Evolutionary conservation across 1,140 invertebrate species (phyloP).

Genomic region (Calephelis nemesis): DNA sequence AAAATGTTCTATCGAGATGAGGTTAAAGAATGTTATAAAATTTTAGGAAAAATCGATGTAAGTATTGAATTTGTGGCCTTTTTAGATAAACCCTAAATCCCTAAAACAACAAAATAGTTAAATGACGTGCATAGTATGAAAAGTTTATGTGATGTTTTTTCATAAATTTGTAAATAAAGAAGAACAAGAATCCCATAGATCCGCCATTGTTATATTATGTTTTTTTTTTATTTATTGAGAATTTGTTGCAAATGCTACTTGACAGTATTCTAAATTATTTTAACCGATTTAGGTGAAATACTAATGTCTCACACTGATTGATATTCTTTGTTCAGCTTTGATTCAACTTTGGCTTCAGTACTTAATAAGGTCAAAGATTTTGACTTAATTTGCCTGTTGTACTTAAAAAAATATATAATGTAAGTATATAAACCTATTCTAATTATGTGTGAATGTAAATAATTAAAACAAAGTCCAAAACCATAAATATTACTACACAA

Average conservation of each 20-base stretch:
- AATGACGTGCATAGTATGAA: neutral
- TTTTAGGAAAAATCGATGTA: slow-evolving; percentile 58
- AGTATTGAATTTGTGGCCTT: slow-evolving; percentile 25
- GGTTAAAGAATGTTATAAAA: slow-evolving; percentile 48
- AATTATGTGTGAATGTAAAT: too few relatives aligned
- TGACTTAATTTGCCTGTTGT: too few relatives aligned
- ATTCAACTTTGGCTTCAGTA: too few relatives aligned
- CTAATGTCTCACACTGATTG: too few relatives aligned
- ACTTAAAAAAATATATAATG: too few relatives aligned
- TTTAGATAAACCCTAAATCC: neutral
- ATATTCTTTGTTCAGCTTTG: too few relatives aligned
- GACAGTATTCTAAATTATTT: slow-evolving; percentile 2
- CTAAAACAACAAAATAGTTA: neutral
- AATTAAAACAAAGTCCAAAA: too few relatives aligned
- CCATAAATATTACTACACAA: too few relatives aligned
- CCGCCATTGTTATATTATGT: slow-evolving; percentile 37
- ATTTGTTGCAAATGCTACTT: neutral
- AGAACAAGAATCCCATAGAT: slow-evolving; percentile 50
- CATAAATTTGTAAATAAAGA: neutral
- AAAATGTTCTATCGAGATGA: slow-evolving; percentile 51
- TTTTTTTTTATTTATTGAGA: slow-evolving; percentile 15
- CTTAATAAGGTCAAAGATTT: too few relatives aligned
- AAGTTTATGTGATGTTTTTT: neutral
- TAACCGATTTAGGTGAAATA: neutral
- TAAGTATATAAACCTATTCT: too few relatives aligned